Evolutionary conservation across 2,797 vertebrate genomes (phyloP), one percentile per base, ranked within the genome.

Genomic region (Fistularia commersonii): DNA sequence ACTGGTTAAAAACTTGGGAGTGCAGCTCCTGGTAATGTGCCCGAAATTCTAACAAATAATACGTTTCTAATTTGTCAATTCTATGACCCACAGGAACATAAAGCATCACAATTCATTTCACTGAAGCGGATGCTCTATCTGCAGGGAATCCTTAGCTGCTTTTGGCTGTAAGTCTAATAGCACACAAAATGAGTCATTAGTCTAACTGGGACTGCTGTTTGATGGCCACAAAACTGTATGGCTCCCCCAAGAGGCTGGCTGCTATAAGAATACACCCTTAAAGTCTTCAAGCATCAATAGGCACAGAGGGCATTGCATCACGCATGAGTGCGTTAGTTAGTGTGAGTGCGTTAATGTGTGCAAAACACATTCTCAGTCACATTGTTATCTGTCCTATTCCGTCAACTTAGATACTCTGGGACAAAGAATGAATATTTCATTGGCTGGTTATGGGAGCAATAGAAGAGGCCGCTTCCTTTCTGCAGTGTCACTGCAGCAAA

Each of bases 381-480:
- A 74, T 41, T 69, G 76, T 79, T 87, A 86, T 86, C 82, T 72
- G 69, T 74, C 67, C 70, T 64, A 76, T 75, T 66, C 61, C 62
- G 62, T 51, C 45, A 49, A 83, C 65, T 74, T 73, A 60, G 75
- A 82, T 72, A 77, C 73, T 78, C 62, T 61, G 70, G 80, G 81
- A 87, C 74, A 74, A 83, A 79, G 54, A 57, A 88, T 90, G 76
- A 88, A 89, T 87, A 88, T 88, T 89, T 90, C 76, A 88, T 85
- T 58, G 78, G 65, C 46, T 52, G 66, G 68, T 84, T 87, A 82
- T 74, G 63, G 72, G 68, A 70, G 62, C 79, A 80, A 83, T 68
- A 61, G 69, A 79, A 77, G 66, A 49, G 57, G 58, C 59, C 39
- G 58, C 36, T 76, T 63, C 74, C 77, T 80, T 81, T 83, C 81